Evolutionary conservation across 64 coral and sea anemone genomes (phyloP).

Genomic region (Cladopsammia gracilis): DNA sequence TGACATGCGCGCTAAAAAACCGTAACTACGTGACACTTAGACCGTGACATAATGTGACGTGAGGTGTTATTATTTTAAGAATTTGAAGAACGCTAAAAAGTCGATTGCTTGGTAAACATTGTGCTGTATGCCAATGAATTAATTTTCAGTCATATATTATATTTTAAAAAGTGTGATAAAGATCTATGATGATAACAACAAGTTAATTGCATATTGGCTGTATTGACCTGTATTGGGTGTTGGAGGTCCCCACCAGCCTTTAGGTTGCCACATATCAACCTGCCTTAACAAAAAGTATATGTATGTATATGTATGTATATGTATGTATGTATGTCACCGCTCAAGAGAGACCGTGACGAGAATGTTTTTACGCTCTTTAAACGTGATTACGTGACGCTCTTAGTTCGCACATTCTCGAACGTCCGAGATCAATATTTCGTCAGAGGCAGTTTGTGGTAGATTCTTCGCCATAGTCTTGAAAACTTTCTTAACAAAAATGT

Average conservation of each 20-base stretch:
- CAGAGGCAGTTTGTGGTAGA: not conserved
- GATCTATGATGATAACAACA: not conserved
- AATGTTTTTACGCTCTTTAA: not conserved
- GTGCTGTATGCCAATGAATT: not conserved
- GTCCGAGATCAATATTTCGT: slow-evolving; percentile 11
- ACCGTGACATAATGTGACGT: slow-evolving; percentile 11
- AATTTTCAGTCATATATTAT: not conserved
- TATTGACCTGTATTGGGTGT: too few species aligned
- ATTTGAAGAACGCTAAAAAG: not conserved
- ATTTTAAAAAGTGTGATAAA: not conserved
- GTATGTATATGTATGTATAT: too few species aligned
- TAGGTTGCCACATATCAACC: too few species aligned
- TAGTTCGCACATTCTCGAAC: not conserved
- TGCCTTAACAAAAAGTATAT: too few species aligned
- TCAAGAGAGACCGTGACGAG: not conserved
- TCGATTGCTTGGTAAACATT: not conserved
- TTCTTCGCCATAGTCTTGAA: not conserved
- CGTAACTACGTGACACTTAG: slow-evolving; percentile 8
- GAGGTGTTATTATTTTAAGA: not conserved
- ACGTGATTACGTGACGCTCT: slow-evolving; percentile 12
- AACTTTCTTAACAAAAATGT: not conserved
- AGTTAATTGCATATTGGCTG: not conserved
- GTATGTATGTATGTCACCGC: too few species aligned
- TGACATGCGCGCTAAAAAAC: not conserved
- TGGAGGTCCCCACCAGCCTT: too few species aligned